Conservation (phyloP, 2,113 vertebrate species). For the Abramis brama region DNA sequence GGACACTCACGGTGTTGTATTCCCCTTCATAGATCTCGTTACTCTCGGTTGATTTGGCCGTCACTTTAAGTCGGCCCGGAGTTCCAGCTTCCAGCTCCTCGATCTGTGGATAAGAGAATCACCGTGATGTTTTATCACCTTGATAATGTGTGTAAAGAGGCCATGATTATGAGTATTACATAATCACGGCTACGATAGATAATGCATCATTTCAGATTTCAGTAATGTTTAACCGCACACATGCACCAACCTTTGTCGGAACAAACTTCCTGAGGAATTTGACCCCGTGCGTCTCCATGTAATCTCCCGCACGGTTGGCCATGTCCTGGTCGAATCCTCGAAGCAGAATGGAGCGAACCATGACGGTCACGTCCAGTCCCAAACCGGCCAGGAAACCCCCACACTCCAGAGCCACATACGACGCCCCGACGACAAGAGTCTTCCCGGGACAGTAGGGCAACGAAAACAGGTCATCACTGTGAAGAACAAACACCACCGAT, state of each 20-base stretch:
- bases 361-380: constrained; percentile 90
- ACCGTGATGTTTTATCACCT: constrained; percentile 46
- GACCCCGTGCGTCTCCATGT: constrained; percentile 88
- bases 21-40: constrained; percentile 80
- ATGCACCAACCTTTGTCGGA: constrained; percentile 80
- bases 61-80: constrained; percentile 89
- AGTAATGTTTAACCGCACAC: neutral
- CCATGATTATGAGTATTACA: neutral
- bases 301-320: constrained; percentile 85
- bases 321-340: constrained; percentile 96
- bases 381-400: constrained; percentile 92
- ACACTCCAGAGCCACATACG: constrained; percentile 94
- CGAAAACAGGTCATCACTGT: constrained; percentile 94
- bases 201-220: neutral
- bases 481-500: constrained; percentile 20
- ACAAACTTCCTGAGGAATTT: constrained; percentile 88
- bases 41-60: constrained; percentile 85
- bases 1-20: constrained; percentile 88
- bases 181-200: neutral
- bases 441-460: constrained; percentile 91
- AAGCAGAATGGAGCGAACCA: constrained; percentile 94
- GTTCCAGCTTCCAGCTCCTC: constrained; percentile 88
- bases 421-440: constrained; percentile 92
- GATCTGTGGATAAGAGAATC: constrained; percentile 68
- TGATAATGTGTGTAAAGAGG: neutral